Evolutionary conservation across 92 coral and sea anemone species (phyloP).

Genomic region (Virgularia gustaviana): DNA sequence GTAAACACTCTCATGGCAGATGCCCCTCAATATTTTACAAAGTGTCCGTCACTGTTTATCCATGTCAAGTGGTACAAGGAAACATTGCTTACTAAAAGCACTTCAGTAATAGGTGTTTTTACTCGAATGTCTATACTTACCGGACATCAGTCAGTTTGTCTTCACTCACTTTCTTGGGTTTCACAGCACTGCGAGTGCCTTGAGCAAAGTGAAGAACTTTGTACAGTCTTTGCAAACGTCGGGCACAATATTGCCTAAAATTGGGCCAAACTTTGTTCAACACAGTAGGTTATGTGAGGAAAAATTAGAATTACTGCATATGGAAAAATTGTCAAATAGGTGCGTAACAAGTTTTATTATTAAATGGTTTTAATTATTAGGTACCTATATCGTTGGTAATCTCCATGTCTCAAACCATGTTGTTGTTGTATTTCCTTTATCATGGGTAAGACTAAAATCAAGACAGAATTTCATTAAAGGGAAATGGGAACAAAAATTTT

Average conservation of each 20-base stretch:
- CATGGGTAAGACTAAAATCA: constrained; percentile 80
- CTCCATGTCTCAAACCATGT: constrained; percentile 95
- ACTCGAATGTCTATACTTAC: constrained; percentile 60
- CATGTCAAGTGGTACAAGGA: background rate
- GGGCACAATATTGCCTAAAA: constrained; percentile 86
- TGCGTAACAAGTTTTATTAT: background rate
- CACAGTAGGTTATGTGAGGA: background rate
- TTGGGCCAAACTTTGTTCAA: too few species aligned
- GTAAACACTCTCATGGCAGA: too few species aligned
- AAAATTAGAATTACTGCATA: background rate
- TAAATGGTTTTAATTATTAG: background rate
- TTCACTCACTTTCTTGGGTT: constrained; percentile 80
- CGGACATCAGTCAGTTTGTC: constrained; percentile 84
- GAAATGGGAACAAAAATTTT: too few species aligned
- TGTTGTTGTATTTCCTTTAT: constrained; percentile 85
- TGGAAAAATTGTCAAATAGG: background rate
- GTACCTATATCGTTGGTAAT: constrained; percentile 94
- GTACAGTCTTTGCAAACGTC: constrained; percentile 82
- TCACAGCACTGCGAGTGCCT: constrained; percentile 80
- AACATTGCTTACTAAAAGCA: background rate
- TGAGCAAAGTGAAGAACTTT: constrained; percentile 92
- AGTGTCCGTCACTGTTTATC: too few species aligned
- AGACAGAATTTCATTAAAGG: too few species aligned
- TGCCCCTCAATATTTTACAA: too few species aligned
- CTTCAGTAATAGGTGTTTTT: background rate